Conservation (phyloP, 2,888 invertebrate species). For the Flabesymbios commensalis region DNA sequence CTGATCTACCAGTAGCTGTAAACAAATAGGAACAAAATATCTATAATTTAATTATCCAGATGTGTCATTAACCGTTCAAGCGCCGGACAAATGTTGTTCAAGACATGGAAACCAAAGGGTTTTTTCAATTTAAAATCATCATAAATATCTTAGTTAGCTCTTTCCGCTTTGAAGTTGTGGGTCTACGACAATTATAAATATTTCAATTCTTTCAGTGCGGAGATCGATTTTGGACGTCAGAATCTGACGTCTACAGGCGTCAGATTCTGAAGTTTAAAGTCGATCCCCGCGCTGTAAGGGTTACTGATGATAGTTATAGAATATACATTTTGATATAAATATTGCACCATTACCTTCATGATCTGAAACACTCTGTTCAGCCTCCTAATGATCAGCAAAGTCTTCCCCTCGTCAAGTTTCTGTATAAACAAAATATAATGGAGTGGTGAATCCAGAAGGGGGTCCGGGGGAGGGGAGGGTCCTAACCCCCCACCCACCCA, state of each 20-base stretch:
- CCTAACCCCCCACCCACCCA: no score
- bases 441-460: no score
- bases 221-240: no score
- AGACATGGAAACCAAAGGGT: background rate
- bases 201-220: no score
- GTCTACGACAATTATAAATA: background rate
- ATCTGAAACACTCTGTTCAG: conserved; percentile 91
- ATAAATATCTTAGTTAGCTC: no score
- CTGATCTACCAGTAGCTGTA: conserved; percentile 91
- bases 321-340: no score
- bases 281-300: no score
- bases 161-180: background rate
- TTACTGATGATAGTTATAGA: background rate
- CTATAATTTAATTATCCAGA: background rate
- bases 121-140: no score
- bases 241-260: no score
- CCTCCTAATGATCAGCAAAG: conserved; percentile 88
- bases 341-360: conserved; percentile 69
- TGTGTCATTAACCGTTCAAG: background rate
- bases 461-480: no score
- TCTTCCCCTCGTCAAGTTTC: conserved; percentile 86
- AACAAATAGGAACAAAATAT: conserved; percentile 22
- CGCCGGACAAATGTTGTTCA: background rate
- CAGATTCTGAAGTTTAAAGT: no score
- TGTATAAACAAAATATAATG: conserved; percentile 42